Evolutionary conservation across 1,140 invertebrate species (phyloP), one percentile per base, ranked within the genome.

Genomic region (Lepidurus apus): DNA sequence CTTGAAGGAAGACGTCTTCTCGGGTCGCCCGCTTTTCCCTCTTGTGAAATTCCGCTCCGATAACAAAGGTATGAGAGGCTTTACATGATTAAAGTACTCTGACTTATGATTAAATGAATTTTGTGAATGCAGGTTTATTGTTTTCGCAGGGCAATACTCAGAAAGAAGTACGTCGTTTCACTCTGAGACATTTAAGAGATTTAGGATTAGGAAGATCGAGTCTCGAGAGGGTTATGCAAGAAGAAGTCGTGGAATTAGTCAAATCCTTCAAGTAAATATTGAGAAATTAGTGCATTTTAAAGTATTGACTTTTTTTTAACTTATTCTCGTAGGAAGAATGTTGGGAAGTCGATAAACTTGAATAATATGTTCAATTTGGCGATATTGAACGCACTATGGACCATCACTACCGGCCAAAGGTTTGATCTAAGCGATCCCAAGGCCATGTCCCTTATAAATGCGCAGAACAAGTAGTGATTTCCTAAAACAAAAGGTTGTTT

Each of bases 121-220:
- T 34, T 34, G 4, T 34, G 34, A 34, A 4, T 34, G 34, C n/a
- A 81, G 81, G 81, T 3, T 7, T 81, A 8, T 53, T 80, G n/a
- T 80, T 78, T 74, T 44, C 77, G 6, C 77, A 79, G 10, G 81
- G 80, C 10, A 34, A 74, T 17, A 73, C 53, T 45, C 82, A 81
- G 81, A n/a, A 9, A 4, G 81, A 82, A 53, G 81, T 81, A 75
- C 43, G 81, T 44, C 43, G 80, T 42, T 82, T 82, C 43, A 75
- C 81, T 10, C 74, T 82, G n/a, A 43, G 80, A 47, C 43, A 81
- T 24, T 76, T 81, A 5, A 74, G 79, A n/a, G 81, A 82, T n/a
- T 79, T 82, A 17, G 81, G 81, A 9, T 81, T 79, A 42, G 81
- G 81, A 1, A 79, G 44, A 79, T 80, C 74, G 17, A 75, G 77